phyloP scores from a whole-genome alignment of 2,888 invertebrate genomes.

The Phasia obesa region DNA sequence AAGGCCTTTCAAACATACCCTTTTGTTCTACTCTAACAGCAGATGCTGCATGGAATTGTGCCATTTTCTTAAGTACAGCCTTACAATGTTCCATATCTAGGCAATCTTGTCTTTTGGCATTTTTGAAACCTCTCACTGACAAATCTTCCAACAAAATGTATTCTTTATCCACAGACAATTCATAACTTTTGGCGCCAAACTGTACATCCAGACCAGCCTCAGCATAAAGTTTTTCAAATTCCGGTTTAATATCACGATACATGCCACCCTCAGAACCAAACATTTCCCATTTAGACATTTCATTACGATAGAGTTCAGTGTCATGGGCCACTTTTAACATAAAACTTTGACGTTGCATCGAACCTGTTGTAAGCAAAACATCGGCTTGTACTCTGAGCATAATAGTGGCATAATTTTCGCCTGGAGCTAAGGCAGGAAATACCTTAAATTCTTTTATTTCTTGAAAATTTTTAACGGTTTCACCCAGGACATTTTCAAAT shows the following conservation, averaged over 20 bases:
- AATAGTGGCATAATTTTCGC: constrained; percentile 78
- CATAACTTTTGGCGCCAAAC: constrained; percentile 75
- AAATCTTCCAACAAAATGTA: constrained; percentile 77
- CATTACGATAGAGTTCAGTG: constrained; percentile 53
- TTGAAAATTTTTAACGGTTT: constrained; percentile 70
- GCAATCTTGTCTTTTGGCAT: constrained; percentile 76
- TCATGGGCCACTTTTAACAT: constrained; percentile 79
- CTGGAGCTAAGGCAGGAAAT: constrained; percentile 73
- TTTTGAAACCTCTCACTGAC: constrained; percentile 73
- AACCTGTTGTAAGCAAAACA: constrained; percentile 66
- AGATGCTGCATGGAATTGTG: constrained; percentile 80
- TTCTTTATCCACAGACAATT: constrained; percentile 60
- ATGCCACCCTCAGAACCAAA: constrained; percentile 77
- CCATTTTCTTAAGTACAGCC: constrained; percentile 75
- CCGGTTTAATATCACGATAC: constrained; percentile 75
- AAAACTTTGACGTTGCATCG: constrained; percentile 68
- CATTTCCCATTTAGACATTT: constrained; percentile 72
- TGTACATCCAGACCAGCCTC: constrained; percentile 73
- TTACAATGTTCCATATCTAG: constrained; percentile 76
- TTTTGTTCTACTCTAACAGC: constrained; percentile 73
- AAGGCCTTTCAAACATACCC: constrained; percentile 69
- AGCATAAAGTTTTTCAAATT: constrained; percentile 76
- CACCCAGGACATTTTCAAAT: constrained; percentile 73
- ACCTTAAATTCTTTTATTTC: constrained; percentile 73
- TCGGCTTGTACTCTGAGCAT: constrained; percentile 76